These are phyloP conservation scores for Terebella lapidaria DNA, from an alignment of 2,888 invertebrate species.

Conservation along the genomic window DNA sequence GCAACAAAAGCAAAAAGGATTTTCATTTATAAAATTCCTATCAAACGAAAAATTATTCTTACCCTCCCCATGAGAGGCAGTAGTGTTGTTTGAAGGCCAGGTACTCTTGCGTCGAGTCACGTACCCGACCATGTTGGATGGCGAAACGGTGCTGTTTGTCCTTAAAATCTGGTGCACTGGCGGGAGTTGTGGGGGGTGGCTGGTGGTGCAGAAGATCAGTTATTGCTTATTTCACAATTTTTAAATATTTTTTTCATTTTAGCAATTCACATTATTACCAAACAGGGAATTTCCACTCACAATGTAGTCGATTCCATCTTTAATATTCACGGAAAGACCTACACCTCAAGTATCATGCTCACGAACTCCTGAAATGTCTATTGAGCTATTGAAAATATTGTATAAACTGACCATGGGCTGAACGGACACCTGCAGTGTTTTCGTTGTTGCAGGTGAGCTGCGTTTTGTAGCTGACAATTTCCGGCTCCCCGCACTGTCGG, in stretches of 20 bases:
- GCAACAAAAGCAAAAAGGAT: too few species aligned
- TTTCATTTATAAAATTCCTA: too few species aligned
- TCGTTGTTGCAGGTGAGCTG: constrained; percentile 23
- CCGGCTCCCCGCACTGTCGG: too few species aligned
- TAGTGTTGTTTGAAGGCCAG: constrained; percentile 50
- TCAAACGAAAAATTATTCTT: too few species aligned
- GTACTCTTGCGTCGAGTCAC: constrained; percentile 43
- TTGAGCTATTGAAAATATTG: not conserved
- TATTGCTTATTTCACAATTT: not conserved
- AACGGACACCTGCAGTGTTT: constrained; percentile 45
- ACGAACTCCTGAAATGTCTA: too few species aligned
- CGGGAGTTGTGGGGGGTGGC: constrained; percentile 53
- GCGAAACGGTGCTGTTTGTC: constrained; percentile 41
- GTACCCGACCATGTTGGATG: constrained; percentile 46
- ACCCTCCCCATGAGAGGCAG: constrained; percentile 51
- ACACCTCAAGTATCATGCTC: not conserved
- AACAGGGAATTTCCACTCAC: too few species aligned
- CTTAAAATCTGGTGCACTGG: constrained; percentile 38
- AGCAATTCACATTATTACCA: too few species aligned
- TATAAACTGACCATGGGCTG: constrained; percentile 39
- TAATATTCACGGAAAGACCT: too few species aligned
- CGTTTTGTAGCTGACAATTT: constrained; percentile 2
- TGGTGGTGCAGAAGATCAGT: too few species aligned
- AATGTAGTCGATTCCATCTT: too few species aligned
- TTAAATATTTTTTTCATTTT: not conserved